These are phyloP conservation scores for Cheilosia scutellata DNA, from an alignment of 2,888 invertebrate genomes.

Conservation along the genomic window DNA sequence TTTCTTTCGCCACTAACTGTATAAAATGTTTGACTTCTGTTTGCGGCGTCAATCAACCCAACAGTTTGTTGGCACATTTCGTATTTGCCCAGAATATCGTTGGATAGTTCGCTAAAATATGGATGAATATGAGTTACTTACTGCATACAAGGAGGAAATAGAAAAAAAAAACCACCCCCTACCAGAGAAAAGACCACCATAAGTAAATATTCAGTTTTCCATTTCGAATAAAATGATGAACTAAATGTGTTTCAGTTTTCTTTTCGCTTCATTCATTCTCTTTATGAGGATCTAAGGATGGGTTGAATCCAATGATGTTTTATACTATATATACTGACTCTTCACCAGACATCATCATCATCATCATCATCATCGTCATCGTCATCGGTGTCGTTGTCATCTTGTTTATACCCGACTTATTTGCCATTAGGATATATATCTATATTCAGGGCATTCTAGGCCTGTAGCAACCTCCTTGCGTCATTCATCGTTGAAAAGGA, in stretches of 20 bases:
- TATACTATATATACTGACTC: constrained; percentile 1
- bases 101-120: constrained; percentile 59
- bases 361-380: constrained; percentile 48
- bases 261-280: constrained; percentile 32
- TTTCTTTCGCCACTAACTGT: constrained; percentile 23
- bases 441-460: constrained; percentile 69
- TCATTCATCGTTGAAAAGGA: constrained; percentile 55
- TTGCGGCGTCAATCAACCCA: background rate
- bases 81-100: too few species aligned
- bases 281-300: constrained; percentile 2
- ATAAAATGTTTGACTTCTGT: constrained; percentile 7
- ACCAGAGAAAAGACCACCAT: constrained; percentile 27
- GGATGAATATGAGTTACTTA: constrained; percentile 46
- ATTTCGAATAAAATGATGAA: constrained; percentile 74
- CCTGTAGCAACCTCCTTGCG: constrained; percentile 46
- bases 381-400: constrained; percentile 69
- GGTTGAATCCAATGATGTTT: background rate
- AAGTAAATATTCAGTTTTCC: constrained; percentile 68
- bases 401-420: constrained; percentile 69
- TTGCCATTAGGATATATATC: constrained; percentile 56
- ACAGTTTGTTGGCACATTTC: constrained; percentile 9
- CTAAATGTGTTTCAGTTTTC: constrained; percentile 67
- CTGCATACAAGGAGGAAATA: background rate
- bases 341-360: constrained; percentile 51
- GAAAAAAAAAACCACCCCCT: background rate